phyloP scores from a whole-genome alignment of 2,113 vertebrate species.

The Nothoprocta pentlandii region DNA sequence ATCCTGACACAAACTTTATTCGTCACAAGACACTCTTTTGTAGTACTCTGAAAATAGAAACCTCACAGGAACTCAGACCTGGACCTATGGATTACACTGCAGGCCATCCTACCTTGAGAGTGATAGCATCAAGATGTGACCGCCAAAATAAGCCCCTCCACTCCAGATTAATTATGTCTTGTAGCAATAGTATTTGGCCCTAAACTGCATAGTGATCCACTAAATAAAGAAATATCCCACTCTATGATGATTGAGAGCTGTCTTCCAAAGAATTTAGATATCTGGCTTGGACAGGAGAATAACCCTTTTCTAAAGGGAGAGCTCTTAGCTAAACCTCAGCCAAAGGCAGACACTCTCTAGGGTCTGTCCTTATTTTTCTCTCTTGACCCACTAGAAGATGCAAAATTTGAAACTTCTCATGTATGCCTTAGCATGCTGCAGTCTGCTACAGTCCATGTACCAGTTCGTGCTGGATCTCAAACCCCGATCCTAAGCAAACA shows the following conservation, averaged over 20 bases:
- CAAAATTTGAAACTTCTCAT: neutral
- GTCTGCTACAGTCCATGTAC: neutral
- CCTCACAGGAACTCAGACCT: neutral
- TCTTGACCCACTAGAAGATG: neutral
- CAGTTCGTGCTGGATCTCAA: neutral
- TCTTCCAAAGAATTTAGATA: neutral
- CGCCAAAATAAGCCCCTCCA: neutral
- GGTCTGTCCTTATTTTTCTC: neutral
- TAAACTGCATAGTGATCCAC: neutral
- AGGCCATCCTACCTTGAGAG: neutral
- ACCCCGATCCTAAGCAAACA: neutral
- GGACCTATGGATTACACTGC: neutral
- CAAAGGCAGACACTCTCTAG: neutral
- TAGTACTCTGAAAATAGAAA: neutral
- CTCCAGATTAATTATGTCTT: neutral
- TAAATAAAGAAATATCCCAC: neutral
- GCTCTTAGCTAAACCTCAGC: neutral
- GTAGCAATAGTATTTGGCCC: neutral
- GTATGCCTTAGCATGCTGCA: neutral
- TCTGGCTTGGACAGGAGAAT: neutral
- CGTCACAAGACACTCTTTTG: neutral
- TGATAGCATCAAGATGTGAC: neutral
- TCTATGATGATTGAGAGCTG: neutral
- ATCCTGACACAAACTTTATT: neutral
- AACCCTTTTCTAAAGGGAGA: neutral